Conservation (phyloP, 2,113 vertebrate species). For the Pongo abelii region DNA sequence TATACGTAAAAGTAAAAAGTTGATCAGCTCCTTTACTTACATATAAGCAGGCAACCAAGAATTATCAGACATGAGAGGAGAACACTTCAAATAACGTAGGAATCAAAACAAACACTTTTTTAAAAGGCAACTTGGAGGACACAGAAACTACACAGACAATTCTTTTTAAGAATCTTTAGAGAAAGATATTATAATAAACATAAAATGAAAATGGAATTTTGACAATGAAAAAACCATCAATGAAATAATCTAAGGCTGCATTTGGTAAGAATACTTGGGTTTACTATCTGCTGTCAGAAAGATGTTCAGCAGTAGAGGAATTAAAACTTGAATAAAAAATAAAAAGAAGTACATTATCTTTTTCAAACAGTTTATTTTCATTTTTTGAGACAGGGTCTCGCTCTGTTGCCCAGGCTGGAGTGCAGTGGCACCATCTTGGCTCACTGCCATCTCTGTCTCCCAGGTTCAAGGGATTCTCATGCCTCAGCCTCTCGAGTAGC, state of each 20-base stretch:
- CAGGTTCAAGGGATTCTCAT: no score
- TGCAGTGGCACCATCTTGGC: no score
- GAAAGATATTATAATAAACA: not conserved
- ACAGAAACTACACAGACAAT: not conserved
- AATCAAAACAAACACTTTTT: not conserved
- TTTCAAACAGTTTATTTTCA: not conserved
- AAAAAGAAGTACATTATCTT: not conserved
- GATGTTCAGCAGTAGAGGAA: not conserved
- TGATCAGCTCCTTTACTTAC: not conserved
- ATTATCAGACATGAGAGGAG: not conserved
- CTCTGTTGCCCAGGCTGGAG: no score
- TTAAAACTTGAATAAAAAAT: not conserved
- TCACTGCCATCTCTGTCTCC: no score
- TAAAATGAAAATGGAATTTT: not conserved
- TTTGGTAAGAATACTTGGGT: not conserved
- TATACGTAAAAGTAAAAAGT: no score
- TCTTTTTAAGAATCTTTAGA: not conserved
- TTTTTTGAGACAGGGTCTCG: no score
- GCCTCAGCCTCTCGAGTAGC: no score
- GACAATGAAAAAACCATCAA: slow-evolving; percentile 39
- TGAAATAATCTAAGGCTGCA: not conserved
- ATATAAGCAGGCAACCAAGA: not conserved
- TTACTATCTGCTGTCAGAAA: not conserved
- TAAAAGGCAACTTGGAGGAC: not conserved
- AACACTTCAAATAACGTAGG: slow-evolving; percentile 20